These are phyloP conservation scores for Brachionus rotundiformis DNA, from an alignment of 1,140 invertebrate genomes.

Conservation along the genomic window DNA sequence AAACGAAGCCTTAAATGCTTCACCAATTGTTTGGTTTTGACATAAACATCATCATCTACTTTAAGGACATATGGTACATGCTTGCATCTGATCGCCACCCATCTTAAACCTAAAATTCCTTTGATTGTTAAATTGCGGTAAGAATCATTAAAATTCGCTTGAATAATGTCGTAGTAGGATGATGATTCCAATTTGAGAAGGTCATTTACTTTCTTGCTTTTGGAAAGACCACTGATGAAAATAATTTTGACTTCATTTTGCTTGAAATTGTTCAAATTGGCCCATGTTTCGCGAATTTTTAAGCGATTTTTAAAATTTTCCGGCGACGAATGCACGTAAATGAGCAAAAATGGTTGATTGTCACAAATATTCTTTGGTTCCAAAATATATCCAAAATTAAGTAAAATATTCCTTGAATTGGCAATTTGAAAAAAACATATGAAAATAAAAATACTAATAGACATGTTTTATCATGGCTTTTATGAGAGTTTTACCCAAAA, in stretches of 20 bases:
- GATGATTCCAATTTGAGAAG: slow-evolving; percentile 49
- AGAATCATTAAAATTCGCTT: slow-evolving; percentile 54
- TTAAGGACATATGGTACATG: slow-evolving; percentile 52
- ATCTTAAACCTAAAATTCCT: slow-evolving; percentile 54
- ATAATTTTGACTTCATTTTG: not conserved
- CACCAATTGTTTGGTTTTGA: not conserved
- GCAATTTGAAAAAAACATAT: not conserved
- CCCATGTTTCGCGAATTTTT: slow-evolving; percentile 54
- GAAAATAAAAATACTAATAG: not conserved
- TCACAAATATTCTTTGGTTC: not conserved
- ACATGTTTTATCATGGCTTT: not conserved
- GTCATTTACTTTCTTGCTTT: not conserved
- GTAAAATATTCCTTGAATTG: not conserved
- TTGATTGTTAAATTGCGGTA: slow-evolving; percentile 55
- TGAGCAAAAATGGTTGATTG: slow-evolving; percentile 5
- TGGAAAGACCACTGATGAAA: not conserved
- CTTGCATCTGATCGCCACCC: slow-evolving; percentile 53
- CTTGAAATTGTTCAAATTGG: not conserved
- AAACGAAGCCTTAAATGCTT: not conserved
- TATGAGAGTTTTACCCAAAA: not conserved
- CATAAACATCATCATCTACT: slow-evolving; percentile 55
- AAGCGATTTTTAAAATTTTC: slow-evolving; percentile 53
- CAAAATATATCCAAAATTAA: not conserved
- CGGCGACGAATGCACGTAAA: slow-evolving; percentile 52
- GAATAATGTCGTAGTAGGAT: slow-evolving; percentile 54